These are phyloP conservation scores for Uria lomvia DNA, from an alignment of 2,113 vertebrate genomes.

Conservation along the genomic window DNA sequence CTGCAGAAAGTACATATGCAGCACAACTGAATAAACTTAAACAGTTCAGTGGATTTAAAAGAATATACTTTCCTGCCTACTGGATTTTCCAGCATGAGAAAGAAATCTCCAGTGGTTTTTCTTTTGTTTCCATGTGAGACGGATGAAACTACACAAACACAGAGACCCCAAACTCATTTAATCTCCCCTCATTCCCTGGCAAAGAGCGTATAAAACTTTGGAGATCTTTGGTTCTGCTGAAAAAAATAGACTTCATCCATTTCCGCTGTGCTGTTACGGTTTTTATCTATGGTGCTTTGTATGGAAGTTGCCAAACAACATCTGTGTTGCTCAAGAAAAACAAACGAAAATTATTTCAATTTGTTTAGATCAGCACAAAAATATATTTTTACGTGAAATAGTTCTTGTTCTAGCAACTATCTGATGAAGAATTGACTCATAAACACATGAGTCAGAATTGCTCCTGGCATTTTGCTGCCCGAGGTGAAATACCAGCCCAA, in stretches of 20 bases:
- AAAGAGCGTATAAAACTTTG: background rate
- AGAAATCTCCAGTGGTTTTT: background rate
- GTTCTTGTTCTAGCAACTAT: constrained; percentile 23
- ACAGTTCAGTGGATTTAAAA: background rate
- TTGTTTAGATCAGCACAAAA: constrained; percentile 56
- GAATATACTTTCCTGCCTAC: background rate
- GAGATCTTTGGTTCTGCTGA: constrained; percentile 13
- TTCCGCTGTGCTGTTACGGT: constrained; percentile 21
- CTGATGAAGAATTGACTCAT: constrained; percentile 11
- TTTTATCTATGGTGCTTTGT: constrained; percentile 55
- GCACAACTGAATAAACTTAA: background rate
- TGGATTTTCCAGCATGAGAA: background rate
- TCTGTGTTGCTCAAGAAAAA: constrained; percentile 55
- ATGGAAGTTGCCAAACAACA: constrained; percentile 46
- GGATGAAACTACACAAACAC: background rate
- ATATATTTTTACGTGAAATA: background rate
- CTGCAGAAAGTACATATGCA: background rate
- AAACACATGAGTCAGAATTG: constrained; percentile 8
- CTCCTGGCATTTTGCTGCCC: background rate
- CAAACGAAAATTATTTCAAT: constrained; percentile 33
- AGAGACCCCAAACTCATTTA: constrained; percentile 9
- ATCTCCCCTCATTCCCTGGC: background rate
- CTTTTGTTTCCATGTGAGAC: background rate
- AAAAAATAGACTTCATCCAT: background rate
- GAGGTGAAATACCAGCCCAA: constrained; percentile 5